Conservation (phyloP, 1,140 invertebrate species). For the Brachionus plicatilis region DNA sequence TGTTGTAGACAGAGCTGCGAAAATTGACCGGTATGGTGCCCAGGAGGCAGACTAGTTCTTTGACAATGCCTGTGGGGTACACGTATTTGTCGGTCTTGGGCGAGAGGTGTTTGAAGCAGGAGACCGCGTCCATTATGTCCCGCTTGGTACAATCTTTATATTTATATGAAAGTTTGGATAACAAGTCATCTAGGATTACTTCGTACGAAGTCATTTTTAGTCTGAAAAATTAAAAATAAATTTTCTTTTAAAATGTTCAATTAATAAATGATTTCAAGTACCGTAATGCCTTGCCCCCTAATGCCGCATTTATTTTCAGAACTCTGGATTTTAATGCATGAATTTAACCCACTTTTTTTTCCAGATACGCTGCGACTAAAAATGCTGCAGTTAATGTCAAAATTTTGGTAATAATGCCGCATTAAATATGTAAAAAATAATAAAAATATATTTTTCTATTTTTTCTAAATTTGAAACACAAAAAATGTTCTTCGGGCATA, state of each 20-base stretch:
- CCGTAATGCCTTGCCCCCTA: too few species aligned
- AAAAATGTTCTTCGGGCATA: too few species aligned
- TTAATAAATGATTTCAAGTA: neutral
- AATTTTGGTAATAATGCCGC: too few species aligned
- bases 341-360: too few species aligned
- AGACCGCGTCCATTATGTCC: neutral
- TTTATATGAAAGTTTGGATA: neutral
- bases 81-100: neutral
- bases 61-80: constrained; percentile 69
- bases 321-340: too few species aligned
- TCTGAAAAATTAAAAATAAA: neutral
- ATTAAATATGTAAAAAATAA: too few species aligned
- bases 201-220: neutral
- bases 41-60: constrained; percentile 74
- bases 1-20: constrained; percentile 78
- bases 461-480: too few species aligned
- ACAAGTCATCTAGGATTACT: neutral
- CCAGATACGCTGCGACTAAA: too few species aligned
- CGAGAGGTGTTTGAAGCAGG: constrained; percentile 7
- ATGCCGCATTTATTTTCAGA: too few species aligned
- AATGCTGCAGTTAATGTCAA: too few species aligned
- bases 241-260: neutral
- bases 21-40: constrained; percentile 88
- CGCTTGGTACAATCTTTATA: constrained; percentile 36
- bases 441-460: too few species aligned